A percentile compares a stretch with the other conserved stretches of the same genome.
Conservation (phyloP, 2,113 vertebrate genomes). For the Corvus cornix region DNA sequence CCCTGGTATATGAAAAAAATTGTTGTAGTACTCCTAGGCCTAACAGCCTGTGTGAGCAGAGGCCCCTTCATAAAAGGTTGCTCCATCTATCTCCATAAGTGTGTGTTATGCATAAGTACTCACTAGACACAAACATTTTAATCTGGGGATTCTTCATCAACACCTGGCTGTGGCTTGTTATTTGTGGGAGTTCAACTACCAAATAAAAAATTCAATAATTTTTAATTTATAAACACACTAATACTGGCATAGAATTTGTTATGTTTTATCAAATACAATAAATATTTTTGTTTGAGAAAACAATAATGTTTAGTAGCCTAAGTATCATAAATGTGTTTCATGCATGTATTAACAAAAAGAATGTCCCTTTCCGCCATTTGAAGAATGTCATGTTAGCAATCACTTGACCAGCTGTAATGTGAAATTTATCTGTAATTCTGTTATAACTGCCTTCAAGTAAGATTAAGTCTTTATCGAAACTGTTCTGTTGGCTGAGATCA, state of each 20-base stretch:
- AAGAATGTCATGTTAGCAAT: background rate
- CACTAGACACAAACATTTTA: background rate
- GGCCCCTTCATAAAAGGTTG: background rate
- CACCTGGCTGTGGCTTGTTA: background rate
- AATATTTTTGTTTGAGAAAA: background rate
- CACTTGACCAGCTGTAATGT: background rate
- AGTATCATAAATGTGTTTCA: background rate
- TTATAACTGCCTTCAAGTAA: background rate
- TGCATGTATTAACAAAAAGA: background rate
- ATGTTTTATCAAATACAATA: background rate
- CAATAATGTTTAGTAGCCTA: background rate
- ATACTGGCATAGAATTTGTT: background rate
- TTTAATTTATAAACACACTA: background rate
- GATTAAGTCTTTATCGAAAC: background rate
- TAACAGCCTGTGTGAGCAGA: background rate
- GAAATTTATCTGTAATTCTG: background rate
- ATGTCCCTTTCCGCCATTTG: background rate
- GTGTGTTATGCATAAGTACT: fast-evolving
- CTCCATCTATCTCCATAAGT: background rate
- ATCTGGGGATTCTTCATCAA: background rate
- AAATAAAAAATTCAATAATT: background rate
- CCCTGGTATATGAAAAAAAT: background rate
- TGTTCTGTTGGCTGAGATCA: background rate
- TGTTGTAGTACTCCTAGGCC: background rate
- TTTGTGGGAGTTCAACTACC: background rate